A percentile compares a stretch with the other conserved stretches of the same genome.
Evolutionary conservation across 35 echinoderm and acorn worm genomes (phyloP).

Genomic region (Chiridota heheva): DNA sequence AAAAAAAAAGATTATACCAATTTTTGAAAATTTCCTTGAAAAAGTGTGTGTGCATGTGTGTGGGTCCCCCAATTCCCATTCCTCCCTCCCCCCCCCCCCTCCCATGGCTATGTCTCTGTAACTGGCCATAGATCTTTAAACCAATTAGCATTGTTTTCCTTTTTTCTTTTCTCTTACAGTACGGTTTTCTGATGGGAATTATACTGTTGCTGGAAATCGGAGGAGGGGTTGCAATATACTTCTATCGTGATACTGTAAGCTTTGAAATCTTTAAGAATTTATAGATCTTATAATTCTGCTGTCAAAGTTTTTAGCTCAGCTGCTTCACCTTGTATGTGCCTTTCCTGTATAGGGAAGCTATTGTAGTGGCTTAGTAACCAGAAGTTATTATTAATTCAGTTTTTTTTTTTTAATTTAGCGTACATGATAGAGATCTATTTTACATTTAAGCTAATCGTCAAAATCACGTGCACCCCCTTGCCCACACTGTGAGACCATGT

Average conservation of each 20-base stretch:
- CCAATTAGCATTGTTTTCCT: background rate
- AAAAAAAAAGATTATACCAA: background rate
- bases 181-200: slow-evolving; percentile 59
- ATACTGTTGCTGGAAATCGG: slow-evolving; percentile 76
- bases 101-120: background rate
- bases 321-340: no score
- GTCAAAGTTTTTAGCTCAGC: no score
- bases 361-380: no score
- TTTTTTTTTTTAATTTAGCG: no score
- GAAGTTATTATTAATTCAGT: no score
- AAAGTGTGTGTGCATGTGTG: background rate
- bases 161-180: slow-evolving; percentile 53
- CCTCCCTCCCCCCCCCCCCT: background rate
- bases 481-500: no score
- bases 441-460: no score
- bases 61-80: background rate
- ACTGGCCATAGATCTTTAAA: background rate
- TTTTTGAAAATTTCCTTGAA: background rate
- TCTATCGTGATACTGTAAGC: slow-evolving; percentile 67
- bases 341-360: no score
- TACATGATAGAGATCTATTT: no score
- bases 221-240: slow-evolving; percentile 76
- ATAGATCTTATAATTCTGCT: no score
- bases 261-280: no score
- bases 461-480: no score